Conservation (phyloP, 2,797 vertebrate species). For the Oceanodroma leucorhoa region DNA sequence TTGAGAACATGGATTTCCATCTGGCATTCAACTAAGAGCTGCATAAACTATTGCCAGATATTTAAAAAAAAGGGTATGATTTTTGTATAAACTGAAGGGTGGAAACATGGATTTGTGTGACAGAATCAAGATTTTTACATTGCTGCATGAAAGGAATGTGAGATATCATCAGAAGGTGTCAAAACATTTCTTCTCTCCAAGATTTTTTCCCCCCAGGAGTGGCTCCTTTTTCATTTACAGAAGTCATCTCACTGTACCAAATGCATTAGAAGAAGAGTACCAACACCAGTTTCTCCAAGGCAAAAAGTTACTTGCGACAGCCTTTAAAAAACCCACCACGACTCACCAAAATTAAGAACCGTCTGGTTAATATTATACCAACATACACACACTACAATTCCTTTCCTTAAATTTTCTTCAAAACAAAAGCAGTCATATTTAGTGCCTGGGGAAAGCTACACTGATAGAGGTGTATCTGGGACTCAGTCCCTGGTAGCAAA, state of each 20-base stretch:
- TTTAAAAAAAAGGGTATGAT: neutral
- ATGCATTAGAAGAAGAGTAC: neutral
- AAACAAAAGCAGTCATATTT: neutral
- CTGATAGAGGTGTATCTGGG: rapidly evolving
- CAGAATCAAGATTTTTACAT: conserved; percentile 16
- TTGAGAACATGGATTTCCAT: conserved; percentile 54
- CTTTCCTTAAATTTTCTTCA: neutral
- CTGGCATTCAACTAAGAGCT: conserved; percentile 47
- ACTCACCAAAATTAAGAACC: neutral
- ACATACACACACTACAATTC: neutral
- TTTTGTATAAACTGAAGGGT: conserved; percentile 36
- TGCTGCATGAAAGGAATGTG: neutral
- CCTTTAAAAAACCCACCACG: neutral
- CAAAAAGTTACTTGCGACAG: neutral
- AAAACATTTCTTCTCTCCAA: neutral
- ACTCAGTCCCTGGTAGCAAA: neutral
- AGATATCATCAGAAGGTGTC: conserved; percentile 3
- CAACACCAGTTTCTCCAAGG: neutral
- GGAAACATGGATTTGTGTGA: conserved; percentile 4
- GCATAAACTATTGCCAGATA: conserved; percentile 36
- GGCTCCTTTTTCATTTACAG: neutral
- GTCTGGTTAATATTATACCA: neutral
- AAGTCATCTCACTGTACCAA: neutral
- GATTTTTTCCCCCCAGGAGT: neutral
- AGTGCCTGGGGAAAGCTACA: neutral